Evolutionary conservation across 1,140 invertebrate genomes (phyloP).

Genomic region (Eufriesea mexicana): DNA sequence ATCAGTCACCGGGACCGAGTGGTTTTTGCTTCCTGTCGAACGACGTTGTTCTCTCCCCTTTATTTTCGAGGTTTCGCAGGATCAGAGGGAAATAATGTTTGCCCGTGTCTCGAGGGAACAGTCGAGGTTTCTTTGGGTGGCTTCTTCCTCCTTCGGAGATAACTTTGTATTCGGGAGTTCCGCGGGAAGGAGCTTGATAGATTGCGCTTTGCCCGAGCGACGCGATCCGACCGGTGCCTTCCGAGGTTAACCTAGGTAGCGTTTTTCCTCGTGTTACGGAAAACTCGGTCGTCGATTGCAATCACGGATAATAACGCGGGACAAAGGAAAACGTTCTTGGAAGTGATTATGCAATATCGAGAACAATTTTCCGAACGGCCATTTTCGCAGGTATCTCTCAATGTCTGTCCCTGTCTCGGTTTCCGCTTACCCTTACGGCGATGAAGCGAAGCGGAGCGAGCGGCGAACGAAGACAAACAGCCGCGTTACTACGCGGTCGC

Average conservation of each 20-base stretch:
- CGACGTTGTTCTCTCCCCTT: background rate
- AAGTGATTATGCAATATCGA: background rate
- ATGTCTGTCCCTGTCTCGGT: background rate
- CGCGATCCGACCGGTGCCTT: background rate
- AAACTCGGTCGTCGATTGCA: background rate
- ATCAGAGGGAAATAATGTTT: conserved; percentile 21
- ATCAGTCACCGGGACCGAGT: background rate
- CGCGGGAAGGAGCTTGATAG: conserved; percentile 15
- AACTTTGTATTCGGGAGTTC: conserved; percentile 26
- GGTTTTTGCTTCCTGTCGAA: background rate
- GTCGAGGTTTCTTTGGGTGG: conserved; percentile 1
- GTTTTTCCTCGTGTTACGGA: background rate
- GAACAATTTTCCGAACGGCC: conserved; percentile 1
- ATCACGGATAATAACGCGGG: background rate
- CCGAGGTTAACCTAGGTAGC: too few relatives aligned
- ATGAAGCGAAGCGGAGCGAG: background rate
- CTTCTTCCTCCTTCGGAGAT: background rate
- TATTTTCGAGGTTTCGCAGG: background rate
- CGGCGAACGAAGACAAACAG: conserved; percentile 14
- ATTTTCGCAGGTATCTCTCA: background rate
- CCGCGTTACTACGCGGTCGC: background rate
- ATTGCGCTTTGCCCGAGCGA: background rate
- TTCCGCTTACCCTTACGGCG: background rate
- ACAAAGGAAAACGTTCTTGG: background rate
- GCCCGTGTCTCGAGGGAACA: conserved; percentile 3